phyloP scores from a whole-genome alignment of 2,113 vertebrate genomes.

The Paracanthobrama guichenoti region DNA sequence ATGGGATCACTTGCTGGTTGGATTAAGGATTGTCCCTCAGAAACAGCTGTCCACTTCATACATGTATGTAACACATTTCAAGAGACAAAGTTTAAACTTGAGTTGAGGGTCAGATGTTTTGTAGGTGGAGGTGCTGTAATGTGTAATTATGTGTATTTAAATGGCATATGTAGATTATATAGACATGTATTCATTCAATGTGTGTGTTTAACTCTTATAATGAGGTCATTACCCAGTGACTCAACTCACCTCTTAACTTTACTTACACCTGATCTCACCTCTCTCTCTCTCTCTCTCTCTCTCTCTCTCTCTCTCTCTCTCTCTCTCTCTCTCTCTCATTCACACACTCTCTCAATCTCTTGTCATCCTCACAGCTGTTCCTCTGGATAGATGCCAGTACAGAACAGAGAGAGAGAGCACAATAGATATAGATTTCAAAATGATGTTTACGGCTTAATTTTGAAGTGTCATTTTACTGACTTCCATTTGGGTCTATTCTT shows the following conservation, averaged over 20 bases:
- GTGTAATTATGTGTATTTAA: constrained; percentile 5
- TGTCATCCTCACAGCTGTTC: constrained; percentile 32
- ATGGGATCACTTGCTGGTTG: constrained; percentile 50
- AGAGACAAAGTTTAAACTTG: not conserved
- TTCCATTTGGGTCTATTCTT: not conserved
- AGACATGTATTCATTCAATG: constrained; percentile 43
- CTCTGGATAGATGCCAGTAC: constrained; percentile 61
- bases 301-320: not conserved
- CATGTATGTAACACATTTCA: constrained; percentile 27
- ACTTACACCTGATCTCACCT: constrained; percentile 42
- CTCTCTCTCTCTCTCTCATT: not conserved
- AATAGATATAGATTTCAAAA: constrained; percentile 27
- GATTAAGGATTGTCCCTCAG: constrained; percentile 55
- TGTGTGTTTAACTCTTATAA: constrained; percentile 53
- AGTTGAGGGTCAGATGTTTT: not conserved
- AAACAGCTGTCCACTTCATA: constrained; percentile 49
- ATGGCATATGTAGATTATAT: constrained; percentile 12
- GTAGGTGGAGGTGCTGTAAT: constrained; percentile 2
- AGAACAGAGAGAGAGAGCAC: constrained; percentile 52
- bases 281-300: constrained; percentile 2
- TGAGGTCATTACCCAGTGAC: constrained; percentile 48
- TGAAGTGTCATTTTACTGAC: not conserved
- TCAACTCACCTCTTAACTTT: constrained; percentile 47
- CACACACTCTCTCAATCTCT: not conserved
- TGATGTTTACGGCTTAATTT: not conserved